phyloP scores from a whole-genome alignment of 2,113 vertebrate genomes.

The Ifrita kowaldi region DNA sequence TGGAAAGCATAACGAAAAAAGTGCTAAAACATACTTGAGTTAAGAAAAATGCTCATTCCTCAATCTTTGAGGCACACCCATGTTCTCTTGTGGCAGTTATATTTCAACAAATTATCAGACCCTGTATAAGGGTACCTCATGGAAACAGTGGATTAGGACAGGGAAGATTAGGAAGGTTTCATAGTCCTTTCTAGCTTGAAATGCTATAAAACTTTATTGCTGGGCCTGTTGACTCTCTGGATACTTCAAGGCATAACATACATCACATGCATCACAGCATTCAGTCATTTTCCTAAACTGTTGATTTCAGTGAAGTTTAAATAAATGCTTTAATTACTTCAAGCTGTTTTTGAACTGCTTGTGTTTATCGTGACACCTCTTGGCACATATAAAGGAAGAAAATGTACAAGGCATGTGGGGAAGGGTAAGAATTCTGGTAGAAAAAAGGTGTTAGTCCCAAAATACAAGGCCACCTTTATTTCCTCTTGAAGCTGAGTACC shows the following conservation, averaged over 20 bases:
- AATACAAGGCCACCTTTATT: neutral
- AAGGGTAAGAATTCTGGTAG: neutral
- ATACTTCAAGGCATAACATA: neutral
- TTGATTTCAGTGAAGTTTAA: neutral
- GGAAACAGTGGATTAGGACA: neutral
- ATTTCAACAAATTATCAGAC: neutral
- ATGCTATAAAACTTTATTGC: neutral
- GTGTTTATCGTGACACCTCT: neutral
- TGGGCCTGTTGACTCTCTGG: neutral
- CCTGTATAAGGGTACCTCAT: neutral
- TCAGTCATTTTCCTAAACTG: neutral
- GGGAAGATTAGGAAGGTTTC: neutral
- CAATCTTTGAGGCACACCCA: neutral
- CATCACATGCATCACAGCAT: neutral
- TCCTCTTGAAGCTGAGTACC: neutral
- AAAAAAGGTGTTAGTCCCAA: neutral
- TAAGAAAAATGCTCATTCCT: neutral
- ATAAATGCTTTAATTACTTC: neutral
- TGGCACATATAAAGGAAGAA: neutral
- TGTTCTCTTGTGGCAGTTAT: neutral
- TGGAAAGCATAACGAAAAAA: neutral
- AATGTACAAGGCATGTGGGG: neutral
- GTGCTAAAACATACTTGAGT: neutral
- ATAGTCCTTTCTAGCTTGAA: neutral
- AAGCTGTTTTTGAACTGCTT: neutral